phyloP scores from a whole-genome alignment of 1,140 invertebrate genomes.

The Hylaeus volcanicus region DNA sequence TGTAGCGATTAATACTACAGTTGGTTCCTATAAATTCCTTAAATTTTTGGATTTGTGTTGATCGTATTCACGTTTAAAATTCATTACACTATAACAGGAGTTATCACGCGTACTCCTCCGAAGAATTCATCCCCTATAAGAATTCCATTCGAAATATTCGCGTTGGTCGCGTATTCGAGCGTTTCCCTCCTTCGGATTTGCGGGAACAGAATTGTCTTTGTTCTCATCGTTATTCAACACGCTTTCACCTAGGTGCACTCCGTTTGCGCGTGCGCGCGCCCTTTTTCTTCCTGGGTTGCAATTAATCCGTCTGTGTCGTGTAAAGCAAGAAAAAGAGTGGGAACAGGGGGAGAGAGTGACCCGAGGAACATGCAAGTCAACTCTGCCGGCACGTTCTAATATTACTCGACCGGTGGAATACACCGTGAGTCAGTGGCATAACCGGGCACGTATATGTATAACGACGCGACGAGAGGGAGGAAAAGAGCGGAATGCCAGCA shows the following conservation, averaged over 20 bases:
- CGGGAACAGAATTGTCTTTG: not conserved
- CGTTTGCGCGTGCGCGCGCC: not conserved
- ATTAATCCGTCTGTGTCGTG: slow-evolving; percentile 21
- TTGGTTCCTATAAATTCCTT: too few species aligned
- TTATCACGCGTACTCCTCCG: too few species aligned
- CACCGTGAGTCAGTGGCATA: slow-evolving; percentile 62
- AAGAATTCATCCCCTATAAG: too few species aligned
- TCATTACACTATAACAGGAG: too few species aligned
- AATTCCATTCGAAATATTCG: too few species aligned
- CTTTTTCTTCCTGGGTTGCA: not conserved
- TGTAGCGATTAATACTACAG: too few species aligned
- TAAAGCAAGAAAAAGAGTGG: slow-evolving; percentile 12
- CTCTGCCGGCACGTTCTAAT: slow-evolving; percentile 65
- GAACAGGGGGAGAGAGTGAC: slow-evolving; percentile 19
- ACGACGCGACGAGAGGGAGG: slow-evolving; percentile 25
- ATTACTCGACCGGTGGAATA: slow-evolving; percentile 63
- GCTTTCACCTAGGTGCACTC: not conserved
- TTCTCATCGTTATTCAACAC: not conserved
- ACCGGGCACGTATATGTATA: slow-evolving; percentile 28
- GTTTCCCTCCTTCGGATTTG: not conserved
- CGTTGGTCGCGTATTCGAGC: too few species aligned
- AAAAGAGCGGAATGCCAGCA: not conserved
- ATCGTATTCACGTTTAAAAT: too few species aligned
- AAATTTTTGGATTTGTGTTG: too few species aligned
- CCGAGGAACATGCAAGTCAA: slow-evolving; percentile 44